phyloP scores from a whole-genome alignment of 1,140 invertebrate genomes.

The Drosophila suzukii region DNA sequence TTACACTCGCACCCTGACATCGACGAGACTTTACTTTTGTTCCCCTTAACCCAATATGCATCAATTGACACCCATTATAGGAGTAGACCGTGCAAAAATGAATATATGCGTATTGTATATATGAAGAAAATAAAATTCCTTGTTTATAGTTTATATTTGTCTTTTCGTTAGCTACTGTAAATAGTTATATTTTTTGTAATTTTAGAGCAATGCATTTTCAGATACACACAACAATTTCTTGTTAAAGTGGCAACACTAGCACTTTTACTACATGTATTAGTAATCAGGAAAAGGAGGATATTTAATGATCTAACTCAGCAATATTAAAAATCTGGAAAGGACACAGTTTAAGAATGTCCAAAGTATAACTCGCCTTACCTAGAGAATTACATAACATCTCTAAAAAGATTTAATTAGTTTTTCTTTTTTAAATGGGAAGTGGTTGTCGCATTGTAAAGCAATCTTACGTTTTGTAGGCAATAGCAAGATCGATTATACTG shows the following conservation, averaged over 20 bases:
- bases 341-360: not conserved
- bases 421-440: no score
- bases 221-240: not conserved
- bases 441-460: no score
- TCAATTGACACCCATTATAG: not conserved
- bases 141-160: not conserved
- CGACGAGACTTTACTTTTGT: not conserved
- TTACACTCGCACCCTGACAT: not conserved
- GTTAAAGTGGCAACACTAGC: not conserved
- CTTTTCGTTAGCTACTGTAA: conserved; percentile 1
- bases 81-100: not conserved
- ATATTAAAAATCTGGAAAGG: not conserved
- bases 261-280: not conserved
- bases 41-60: not conserved
- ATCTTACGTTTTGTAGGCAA: no score
- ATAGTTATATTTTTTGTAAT: not conserved
- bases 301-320: not conserved
- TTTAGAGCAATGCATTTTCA: not conserved
- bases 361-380: not conserved
- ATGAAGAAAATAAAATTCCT: not conserved
- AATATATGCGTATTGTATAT: not conserved
- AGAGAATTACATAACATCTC: not conserved
- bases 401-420: not conserved
- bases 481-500: no score
- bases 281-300: not conserved